Conservation (phyloP, 2,888 invertebrate species). For the Petrolisthes manimaculis region DNA sequence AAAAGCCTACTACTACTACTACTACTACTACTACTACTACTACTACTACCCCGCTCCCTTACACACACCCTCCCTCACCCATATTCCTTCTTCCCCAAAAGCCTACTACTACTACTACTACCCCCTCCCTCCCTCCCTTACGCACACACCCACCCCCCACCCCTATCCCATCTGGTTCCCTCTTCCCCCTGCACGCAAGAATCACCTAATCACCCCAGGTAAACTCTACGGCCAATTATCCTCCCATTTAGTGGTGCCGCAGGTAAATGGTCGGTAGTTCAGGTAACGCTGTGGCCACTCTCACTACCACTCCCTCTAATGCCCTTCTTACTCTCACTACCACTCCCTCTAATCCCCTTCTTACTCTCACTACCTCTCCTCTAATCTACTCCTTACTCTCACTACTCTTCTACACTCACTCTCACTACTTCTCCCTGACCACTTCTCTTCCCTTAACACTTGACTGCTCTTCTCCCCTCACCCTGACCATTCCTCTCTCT, state of each 20-base stretch:
- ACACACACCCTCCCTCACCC: too few relatives aligned
- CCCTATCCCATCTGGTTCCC: background rate
- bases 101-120: too few relatives aligned
- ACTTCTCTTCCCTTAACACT: background rate
- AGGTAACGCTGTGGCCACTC: background rate
- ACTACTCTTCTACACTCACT: background rate
- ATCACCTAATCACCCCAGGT: constrained; percentile 35
- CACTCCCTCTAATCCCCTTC: background rate
- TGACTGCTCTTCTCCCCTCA: too few relatives aligned
- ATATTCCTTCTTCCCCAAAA: too few relatives aligned
- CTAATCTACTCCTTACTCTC: background rate
- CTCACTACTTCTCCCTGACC: background rate
- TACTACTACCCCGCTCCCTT: background rate
- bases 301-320: background rate
- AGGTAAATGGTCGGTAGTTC: constrained; percentile 29
- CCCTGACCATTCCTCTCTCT: background rate
- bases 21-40: background rate
- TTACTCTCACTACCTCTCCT: background rate
- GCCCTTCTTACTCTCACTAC: background rate
- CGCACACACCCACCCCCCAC: background rate
- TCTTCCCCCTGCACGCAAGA: constrained; percentile 10
- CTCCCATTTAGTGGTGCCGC: constrained; percentile 32
- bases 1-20: too few relatives aligned
- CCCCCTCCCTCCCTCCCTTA: too few relatives aligned
- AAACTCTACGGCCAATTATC: constrained; percentile 42